Conservation (phyloP, 2,888 invertebrate species). For the Acanthosepion pharaonis region DNA sequence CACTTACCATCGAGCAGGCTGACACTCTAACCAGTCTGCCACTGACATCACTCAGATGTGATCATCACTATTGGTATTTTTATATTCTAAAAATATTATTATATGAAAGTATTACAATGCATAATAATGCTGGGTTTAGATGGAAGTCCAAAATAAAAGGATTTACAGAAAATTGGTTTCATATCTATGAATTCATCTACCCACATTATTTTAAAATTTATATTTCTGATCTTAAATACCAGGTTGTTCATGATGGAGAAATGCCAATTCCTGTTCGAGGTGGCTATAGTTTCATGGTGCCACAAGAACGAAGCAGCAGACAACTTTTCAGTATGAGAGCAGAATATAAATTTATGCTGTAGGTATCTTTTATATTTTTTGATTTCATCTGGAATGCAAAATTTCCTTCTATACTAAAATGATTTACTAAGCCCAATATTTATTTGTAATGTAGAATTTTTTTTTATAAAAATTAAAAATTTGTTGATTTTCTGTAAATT, state of each 20-base stretch:
- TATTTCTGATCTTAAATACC: slow-evolving; percentile 45
- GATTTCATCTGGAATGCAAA: neutral
- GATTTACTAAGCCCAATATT: neutral
- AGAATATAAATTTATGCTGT: slow-evolving; percentile 75
- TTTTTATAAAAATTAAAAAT: no score
- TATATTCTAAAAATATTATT: no score
- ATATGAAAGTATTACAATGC: no score
- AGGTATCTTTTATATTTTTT: slow-evolving; percentile 53
- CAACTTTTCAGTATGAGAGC: slow-evolving; percentile 73
- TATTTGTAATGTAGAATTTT: no score
- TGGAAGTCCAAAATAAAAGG: no score
- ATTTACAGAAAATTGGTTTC: neutral
- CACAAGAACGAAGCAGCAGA: slow-evolving; percentile 63
- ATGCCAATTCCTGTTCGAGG: slow-evolving; percentile 72
- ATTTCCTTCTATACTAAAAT: neutral
- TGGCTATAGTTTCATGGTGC: slow-evolving; percentile 60
- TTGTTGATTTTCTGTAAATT: no score
- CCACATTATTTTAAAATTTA: neutral
- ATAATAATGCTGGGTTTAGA: no score
- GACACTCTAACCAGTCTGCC: no score
- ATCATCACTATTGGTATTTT: no score
- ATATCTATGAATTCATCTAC: neutral
- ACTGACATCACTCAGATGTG: no score
- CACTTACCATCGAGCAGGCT: no score
- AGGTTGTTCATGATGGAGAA: slow-evolving; percentile 74